phyloP scores from a whole-genome alignment of 2,888 invertebrate species.

The Diarsia mendica region DNA sequence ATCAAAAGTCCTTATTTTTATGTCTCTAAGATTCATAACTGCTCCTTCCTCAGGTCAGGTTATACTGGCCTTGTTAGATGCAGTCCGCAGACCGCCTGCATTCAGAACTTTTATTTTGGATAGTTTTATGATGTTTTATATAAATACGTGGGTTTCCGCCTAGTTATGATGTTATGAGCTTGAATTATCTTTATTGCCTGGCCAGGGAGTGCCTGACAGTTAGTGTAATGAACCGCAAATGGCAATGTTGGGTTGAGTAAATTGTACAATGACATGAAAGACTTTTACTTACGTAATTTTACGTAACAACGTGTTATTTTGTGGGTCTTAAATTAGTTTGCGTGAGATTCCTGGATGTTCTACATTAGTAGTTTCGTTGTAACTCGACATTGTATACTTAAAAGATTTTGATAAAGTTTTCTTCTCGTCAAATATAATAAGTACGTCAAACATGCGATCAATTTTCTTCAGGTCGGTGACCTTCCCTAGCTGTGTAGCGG shows the following conservation, averaged over 20 bases:
- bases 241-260: constrained; percentile 10
- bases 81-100: constrained; percentile 57
- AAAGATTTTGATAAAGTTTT: neutral
- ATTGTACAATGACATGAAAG: constrained; percentile 44
- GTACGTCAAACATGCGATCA: constrained; percentile 31
- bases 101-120: constrained; percentile 63
- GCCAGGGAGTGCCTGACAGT: constrained; percentile 35
- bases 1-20: constrained; percentile 35
- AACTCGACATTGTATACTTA: neutral
- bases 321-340: neutral
- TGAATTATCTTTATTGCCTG: constrained; percentile 64
- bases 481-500: constrained; percentile 21
- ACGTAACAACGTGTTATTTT: constrained; percentile 14
- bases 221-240: constrained; percentile 47
- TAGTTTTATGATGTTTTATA: constrained; percentile 67
- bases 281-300: constrained; percentile 36
- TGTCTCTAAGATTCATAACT: constrained; percentile 47
- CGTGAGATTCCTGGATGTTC: neutral
- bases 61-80: constrained; percentile 55
- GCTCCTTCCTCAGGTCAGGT: constrained; percentile 8
- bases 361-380: constrained; percentile 14
- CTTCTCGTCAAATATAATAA: constrained; percentile 10
- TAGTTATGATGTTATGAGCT: constrained; percentile 55
- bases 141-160: constrained; percentile 59
- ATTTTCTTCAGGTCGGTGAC: constrained; percentile 39